Evolutionary conservation across 2,888 invertebrate species (phyloP).

Genomic region (Galeopsomyia nigrocyanea): DNA sequence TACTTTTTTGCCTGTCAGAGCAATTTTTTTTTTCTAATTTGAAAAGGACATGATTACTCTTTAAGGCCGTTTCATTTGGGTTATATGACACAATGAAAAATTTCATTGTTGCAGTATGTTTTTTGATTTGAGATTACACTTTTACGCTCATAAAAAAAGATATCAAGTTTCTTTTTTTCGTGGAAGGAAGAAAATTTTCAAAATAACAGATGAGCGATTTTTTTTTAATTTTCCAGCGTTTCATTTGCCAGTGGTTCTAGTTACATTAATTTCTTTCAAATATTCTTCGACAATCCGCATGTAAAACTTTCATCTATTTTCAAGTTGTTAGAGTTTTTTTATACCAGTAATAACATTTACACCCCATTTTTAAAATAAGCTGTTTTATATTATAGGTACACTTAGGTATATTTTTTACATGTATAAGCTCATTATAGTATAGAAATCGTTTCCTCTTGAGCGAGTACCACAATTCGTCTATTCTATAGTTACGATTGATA

Average conservation of each 20-base stretch:
- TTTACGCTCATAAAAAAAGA: too few relatives aligned
- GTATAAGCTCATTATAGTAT: slow-evolving; percentile 68
- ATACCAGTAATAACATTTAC: slow-evolving; percentile 48
- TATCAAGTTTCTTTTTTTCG: slow-evolving; percentile 20
- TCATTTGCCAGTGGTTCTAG: slow-evolving; percentile 3
- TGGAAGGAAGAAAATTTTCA: slow-evolving; percentile 30
- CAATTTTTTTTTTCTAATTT: slow-evolving; percentile 53
- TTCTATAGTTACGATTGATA: slow-evolving; percentile 43
- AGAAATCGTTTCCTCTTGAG: slow-evolving; percentile 58
- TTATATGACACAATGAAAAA: slow-evolving; percentile 58
- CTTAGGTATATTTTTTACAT: slow-evolving; percentile 67
- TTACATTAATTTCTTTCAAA: slow-evolving; percentile 13
- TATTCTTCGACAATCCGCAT: slow-evolving; percentile 30
- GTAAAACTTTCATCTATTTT: slow-evolving; percentile 21
- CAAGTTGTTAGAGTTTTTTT: slow-evolving; percentile 38
- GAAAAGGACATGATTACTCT: slow-evolving; percentile 52
- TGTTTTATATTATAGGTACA: slow-evolving; percentile 64
- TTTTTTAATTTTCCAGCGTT: slow-evolving; percentile 2
- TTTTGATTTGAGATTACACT: slow-evolving; percentile 51
- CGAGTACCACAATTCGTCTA: slow-evolving; percentile 50
- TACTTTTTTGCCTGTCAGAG: slow-evolving; percentile 49
- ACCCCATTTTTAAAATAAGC: slow-evolving; percentile 59
- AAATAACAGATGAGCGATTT: not conserved
- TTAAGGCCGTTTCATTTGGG: slow-evolving; percentile 61
- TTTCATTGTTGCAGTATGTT: slow-evolving; percentile 56